Base-by-base conservation (phyloP, 2,888 invertebrate species). In the Chymomyza fuscimana region DNA sequence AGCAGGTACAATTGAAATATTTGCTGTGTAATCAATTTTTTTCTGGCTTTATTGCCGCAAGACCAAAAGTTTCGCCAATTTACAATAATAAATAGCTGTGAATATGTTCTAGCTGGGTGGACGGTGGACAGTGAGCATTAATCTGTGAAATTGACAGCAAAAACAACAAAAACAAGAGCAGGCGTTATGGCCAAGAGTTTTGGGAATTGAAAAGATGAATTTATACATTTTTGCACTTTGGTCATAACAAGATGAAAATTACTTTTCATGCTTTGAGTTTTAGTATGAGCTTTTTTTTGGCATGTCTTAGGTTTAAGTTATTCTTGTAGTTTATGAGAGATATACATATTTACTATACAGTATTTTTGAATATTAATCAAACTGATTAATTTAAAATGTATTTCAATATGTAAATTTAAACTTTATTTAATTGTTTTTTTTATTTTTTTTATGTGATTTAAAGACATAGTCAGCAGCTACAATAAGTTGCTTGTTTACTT, bases 71-170 rank as follows among this genome's bases (percentile, higher is more conserved):
- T 83, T 79, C 72, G 70, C 77, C 85, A 58, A 88, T 84, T 83
- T 87, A 81, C 82, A 86, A 86, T 86, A 83, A 88, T 86, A 86
- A 86, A 86, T 86, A 80, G 73, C 73, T 71, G 76, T 78, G 73
- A 36, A 25, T 15, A n/a, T 60, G 60, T 25, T 22, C 15, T 22
- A 15, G 19, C 9, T 54, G 58, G 72, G 71, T n/a, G n/a, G n/a
- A n/a, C n/a, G n/a, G 40, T 69, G 62, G 63, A 54, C 73, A 70
- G 65, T 70, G 79, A 71, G 88, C 82, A 83, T 87, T 87, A 83
- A 83, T 87, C 88, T 83, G 82, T 88, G 82, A 83, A 83, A 83
- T 88, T 88, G 82, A 83, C 82, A 81, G 88, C 82, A 70, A 50
- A 67, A 72, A 52, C 66, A 73, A 46, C 64, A 54, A 19, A 19